Evolutionary conservation across 2,888 invertebrate genomes (phyloP).

Genomic region (Hypsopygia costalis): DNA sequence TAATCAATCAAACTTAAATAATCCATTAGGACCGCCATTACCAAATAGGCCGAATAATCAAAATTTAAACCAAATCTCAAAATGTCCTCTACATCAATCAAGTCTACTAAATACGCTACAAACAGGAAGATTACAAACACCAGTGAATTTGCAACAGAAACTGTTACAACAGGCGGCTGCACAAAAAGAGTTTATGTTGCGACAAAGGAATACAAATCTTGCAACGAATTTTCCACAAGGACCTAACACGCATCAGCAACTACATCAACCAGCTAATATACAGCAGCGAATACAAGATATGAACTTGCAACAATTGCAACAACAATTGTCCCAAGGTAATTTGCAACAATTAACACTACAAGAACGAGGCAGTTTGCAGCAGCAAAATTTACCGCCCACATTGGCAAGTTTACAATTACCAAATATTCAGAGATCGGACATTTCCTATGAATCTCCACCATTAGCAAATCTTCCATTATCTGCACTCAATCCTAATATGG

Average conservation of each 20-base stretch:
- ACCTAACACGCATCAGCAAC: slow-evolving; percentile 23
- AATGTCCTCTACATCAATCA: slow-evolving; percentile 8
- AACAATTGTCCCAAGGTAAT: slow-evolving; percentile 1
- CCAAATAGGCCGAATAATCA: slow-evolving; percentile 14
- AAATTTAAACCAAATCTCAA: slow-evolving; percentile 15
- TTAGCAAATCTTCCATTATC: not conserved
- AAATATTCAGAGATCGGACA: not conserved
- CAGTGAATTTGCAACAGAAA: slow-evolving; percentile 30
- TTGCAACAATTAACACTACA: slow-evolving; percentile 16
- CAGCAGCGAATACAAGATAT: slow-evolving; percentile 14
- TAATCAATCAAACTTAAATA: slow-evolving; percentile 27
- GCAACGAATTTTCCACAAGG: slow-evolving; percentile 4
- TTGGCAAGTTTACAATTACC: slow-evolving; percentile 1
- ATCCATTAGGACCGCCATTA: slow-evolving; percentile 20
- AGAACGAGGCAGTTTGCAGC: slow-evolving; percentile 12
- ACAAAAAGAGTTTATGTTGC: not conserved
- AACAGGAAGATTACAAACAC: slow-evolving; percentile 13
- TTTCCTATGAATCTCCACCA: not conserved
- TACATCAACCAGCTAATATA: slow-evolving; percentile 12
- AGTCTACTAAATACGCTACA: slow-evolving; percentile 14
- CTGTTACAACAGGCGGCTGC: slow-evolving; percentile 19
- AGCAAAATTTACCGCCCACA: slow-evolving; percentile 4
- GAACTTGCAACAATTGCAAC: slow-evolving; percentile 8
- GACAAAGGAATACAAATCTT: slow-evolving; percentile 13
- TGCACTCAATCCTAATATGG: slow-evolving; percentile 4